A percentile compares a stretch with the other conserved stretches of the same genome.
These are phyloP conservation scores for Caenorhabditis remanei DNA, from an alignment of 1,140 invertebrate genomes.

Conservation along the genomic window DNA sequence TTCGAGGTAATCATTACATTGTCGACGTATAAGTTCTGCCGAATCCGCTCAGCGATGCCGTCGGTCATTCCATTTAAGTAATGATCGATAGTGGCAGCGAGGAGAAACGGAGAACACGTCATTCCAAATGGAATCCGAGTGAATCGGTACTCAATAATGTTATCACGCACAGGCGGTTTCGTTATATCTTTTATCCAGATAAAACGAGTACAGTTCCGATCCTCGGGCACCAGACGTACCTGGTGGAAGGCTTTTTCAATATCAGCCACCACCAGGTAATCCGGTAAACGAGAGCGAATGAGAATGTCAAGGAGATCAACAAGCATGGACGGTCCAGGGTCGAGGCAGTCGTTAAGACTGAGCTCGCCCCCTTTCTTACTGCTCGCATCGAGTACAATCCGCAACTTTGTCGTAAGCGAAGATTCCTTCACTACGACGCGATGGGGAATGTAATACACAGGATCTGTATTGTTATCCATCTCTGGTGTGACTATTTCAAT, in stretches of 20 bases:
- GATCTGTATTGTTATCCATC: neutral
- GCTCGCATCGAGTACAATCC: neutral
- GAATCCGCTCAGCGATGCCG: neutral
- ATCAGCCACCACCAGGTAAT: too few relatives aligned
- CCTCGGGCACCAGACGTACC: too few relatives aligned
- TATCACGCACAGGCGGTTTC: neutral
- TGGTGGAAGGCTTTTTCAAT: too few relatives aligned
- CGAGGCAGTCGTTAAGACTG: neutral
- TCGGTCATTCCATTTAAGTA: neutral
- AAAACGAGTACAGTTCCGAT: neutral
- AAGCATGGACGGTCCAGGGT: neutral
- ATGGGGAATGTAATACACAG: neutral
- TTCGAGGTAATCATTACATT: neutral
- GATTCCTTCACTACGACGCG: neutral
- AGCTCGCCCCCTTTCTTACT: neutral
- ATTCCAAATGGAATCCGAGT: neutral
- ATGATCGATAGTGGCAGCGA: neutral
- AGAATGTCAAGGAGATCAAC: too few relatives aligned
- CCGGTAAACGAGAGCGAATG: too few relatives aligned
- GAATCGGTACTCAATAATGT: neutral
- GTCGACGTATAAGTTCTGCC: neutral
- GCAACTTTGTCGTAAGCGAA: neutral
- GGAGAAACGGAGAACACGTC: neutral
- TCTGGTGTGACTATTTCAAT: neutral
- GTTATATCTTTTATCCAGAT: neutral